Evolutionary conservation across 2,113 vertebrate species (phyloP).

Genomic region (Gulo gulo): DNA sequence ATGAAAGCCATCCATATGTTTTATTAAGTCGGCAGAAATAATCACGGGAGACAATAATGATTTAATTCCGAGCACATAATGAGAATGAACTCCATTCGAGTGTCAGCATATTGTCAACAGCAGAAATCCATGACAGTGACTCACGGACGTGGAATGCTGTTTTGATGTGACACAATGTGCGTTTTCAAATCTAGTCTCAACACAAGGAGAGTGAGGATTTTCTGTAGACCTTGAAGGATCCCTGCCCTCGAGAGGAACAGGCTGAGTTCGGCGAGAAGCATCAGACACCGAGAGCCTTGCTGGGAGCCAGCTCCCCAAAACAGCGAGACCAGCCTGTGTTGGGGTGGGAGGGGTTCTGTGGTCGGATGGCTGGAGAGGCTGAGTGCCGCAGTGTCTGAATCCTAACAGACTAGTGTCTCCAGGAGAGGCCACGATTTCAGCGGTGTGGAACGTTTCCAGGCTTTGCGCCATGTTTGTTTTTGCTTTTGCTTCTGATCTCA

Average conservation of each 20-base stretch:
- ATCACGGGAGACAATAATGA: neutral
- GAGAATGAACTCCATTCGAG: neutral
- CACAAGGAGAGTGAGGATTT: neutral
- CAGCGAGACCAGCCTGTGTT: too few relatives aligned
- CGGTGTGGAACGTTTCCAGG: fast-evolving
- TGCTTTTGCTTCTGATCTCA: neutral
- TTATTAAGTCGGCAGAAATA: neutral
- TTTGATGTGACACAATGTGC: neutral
- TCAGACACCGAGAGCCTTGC: fast-evolving
- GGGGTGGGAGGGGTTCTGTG: too few relatives aligned
- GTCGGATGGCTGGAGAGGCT: too few relatives aligned
- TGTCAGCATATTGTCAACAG: neutral
- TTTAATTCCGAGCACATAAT: neutral
- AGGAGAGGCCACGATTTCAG: fast-evolving
- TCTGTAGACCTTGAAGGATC: neutral
- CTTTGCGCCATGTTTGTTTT: too few relatives aligned
- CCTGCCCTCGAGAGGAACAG: neutral
- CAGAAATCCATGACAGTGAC: neutral
- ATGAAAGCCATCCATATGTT: neutral
- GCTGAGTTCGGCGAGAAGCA: neutral
- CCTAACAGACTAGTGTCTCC: neutral
- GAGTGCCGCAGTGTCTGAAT: neutral
- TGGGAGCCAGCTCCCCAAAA: neutral
- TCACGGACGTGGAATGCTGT: neutral
- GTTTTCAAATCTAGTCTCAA: neutral